These are phyloP conservation scores for Hydrozoanthus tunicans DNA, from an alignment of 64 coral and sea anemone genomes.

Conservation along the genomic window DNA sequence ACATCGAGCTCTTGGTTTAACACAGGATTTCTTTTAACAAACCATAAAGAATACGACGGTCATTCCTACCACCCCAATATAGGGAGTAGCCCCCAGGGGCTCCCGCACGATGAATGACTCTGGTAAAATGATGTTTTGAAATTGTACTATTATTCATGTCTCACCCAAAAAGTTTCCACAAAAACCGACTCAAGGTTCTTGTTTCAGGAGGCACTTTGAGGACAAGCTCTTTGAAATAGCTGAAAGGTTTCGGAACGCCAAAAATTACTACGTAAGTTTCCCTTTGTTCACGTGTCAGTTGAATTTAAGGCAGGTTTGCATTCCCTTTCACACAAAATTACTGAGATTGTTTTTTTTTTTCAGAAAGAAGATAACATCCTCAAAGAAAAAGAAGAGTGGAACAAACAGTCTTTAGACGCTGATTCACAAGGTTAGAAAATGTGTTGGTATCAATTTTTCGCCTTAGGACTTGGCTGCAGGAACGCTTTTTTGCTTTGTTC, in stretches of 20 bases:
- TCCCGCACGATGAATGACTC: too few relatives aligned
- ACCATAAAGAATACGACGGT: too few relatives aligned
- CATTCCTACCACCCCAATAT: too few relatives aligned
- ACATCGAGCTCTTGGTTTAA: too few relatives aligned
- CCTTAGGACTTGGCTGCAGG: too few relatives aligned
- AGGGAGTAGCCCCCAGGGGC: too few relatives aligned
- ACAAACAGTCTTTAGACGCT: conserved; percentile 8
- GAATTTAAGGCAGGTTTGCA: neutral
- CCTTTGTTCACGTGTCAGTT: neutral
- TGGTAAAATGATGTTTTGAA: too few relatives aligned
- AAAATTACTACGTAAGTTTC: conserved; percentile 43
- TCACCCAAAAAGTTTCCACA: neutral
- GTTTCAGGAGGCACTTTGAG: conserved; percentile 38
- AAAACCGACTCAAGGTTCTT: neutral
- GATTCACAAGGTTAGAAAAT: conserved; percentile 31
- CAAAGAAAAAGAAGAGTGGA: conserved; percentile 53
- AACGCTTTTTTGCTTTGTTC: neutral
- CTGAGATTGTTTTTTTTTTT: neutral
- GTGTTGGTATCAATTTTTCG: neutral
- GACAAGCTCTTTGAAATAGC: conserved; percentile 43
- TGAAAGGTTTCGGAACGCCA: conserved; percentile 36
- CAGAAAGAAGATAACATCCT: conserved; percentile 35
- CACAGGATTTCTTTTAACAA: too few relatives aligned
- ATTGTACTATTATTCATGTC: too few relatives aligned
- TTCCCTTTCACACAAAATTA: neutral